Conservation (phyloP, 2,113 vertebrate genomes). For the Mobula birostris region DNA sequence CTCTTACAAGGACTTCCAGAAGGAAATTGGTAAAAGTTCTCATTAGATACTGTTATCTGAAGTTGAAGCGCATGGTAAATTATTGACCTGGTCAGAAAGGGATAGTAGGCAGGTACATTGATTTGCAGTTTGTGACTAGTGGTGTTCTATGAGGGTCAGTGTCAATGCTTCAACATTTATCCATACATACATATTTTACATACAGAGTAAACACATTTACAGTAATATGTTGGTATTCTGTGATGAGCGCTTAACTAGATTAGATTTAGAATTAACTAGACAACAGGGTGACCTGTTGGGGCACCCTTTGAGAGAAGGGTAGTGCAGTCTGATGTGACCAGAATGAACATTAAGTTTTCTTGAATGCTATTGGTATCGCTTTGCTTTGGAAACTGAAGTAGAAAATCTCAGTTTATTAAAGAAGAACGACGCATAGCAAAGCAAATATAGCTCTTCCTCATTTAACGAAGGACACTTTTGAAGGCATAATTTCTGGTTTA, state of each 20-base stretch:
- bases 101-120: neutral
- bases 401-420: no score
- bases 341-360: no score
- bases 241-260: neutral
- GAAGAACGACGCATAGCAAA: no score
- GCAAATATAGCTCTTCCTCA: no score
- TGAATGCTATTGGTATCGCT: no score
- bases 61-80: neutral
- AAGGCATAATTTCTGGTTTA: no score
- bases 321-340: no score
- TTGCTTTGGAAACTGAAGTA: no score
- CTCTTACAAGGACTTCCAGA: neutral
- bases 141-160: neutral
- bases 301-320: no score
- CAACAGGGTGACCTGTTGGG: no score
- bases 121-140: neutral
- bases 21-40: neutral
- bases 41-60: neutral
- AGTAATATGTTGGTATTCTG: neutral
- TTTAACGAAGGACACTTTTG: no score
- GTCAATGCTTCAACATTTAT: neutral
- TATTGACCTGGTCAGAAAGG: neutral
- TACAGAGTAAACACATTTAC: neutral
- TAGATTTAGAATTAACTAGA: neutral
- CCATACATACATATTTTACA: neutral